Base-by-base conservation (phyloP, 2,113 vertebrate species). In the Uropsilus gracilis region DNA sequence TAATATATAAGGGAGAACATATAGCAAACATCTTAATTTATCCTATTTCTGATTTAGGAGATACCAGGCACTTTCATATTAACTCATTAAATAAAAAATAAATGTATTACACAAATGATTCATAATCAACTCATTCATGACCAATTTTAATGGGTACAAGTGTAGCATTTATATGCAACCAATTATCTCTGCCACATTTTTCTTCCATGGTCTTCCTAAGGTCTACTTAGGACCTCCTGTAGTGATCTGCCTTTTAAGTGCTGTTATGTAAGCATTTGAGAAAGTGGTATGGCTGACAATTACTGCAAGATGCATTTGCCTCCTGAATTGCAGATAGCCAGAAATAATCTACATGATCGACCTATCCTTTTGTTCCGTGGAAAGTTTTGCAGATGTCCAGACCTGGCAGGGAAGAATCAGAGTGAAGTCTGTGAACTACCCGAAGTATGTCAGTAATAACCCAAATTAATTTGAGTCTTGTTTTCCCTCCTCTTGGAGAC, bases 401-500 rank as follows among this genome's bases (percentile, higher is more conserved):
- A 73, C 76, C 24, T 84, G 24, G 61, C 30, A 94, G 83, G 66
- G 16, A 59, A 95, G 66, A 86, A 63, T 80, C 16, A 72, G 22
- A 42, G 66, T 64, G 55, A 89, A 89, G 85, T 84, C 50, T 90
- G 50, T 89, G 59, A 94, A 71, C 91, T 30, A 20, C 83, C 69
- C 44, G 71, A 84, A 91, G 55, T 68, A 3, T 82, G 68, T 91
- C 3, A 6, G n/a, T 66, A 77, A 86, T 87, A 90, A 94, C 14
- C 75, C 68, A 96, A 96, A 81, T 90, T 81, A 42, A 82, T 95
- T 85, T 76, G 91, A 91, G 72, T 39, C 72, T 91, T 95, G 10
- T 89, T 96, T 94, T 81, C 39, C 28, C 72, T 72, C 26, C 17
- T 89, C 30, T 86, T 80, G 82, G 57, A 89, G 7, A 61, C 30